These are phyloP conservation scores for Thryonomys swinderianus DNA, from an alignment of 2,113 vertebrate genomes.

Conservation along the genomic window DNA sequence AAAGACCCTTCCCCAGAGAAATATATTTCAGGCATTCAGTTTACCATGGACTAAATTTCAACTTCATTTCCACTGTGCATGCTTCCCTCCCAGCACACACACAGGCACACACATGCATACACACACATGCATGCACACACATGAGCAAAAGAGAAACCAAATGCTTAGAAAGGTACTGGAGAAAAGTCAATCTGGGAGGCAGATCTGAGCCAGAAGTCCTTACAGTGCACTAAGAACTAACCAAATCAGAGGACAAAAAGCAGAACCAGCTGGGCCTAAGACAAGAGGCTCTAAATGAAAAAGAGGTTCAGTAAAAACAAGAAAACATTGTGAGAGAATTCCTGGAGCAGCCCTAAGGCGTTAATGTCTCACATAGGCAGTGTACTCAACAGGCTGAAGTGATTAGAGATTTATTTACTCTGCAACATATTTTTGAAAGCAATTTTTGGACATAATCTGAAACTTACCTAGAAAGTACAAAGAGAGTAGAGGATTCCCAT, in stretches of 20 bases:
- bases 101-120: background rate
- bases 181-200: background rate
- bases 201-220: conserved; percentile 1
- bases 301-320: background rate
- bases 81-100: background rate
- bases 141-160: background rate
- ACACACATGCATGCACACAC: background rate
- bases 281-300: background rate
- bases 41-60: background rate
- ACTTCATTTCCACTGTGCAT: background rate
- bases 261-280: background rate
- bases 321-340: background rate
- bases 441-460: conserved; percentile 19
- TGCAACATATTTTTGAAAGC: background rate
- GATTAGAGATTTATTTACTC: background rate
- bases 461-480: background rate
- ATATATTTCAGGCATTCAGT: background rate
- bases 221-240: background rate
- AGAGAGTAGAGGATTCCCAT: background rate
- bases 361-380: background rate
- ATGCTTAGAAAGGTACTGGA: background rate
- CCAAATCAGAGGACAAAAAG: background rate
- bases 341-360: background rate
- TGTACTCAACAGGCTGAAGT: background rate
- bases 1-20: background rate